Conservation (phyloP, 2,888 invertebrate species). For the Hirtodrosophila histrioides region DNA sequence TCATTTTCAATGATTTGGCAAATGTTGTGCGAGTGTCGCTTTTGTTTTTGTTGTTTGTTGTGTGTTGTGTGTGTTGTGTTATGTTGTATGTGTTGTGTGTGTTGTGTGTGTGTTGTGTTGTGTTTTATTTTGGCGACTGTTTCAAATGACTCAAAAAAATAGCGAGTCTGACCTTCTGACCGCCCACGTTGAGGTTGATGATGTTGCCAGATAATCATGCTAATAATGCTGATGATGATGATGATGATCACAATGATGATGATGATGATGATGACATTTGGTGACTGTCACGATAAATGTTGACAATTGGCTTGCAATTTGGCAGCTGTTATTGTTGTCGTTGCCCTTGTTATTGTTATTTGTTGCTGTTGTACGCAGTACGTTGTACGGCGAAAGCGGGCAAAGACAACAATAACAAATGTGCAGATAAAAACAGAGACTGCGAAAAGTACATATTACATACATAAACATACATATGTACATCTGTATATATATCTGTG, state of each 20-base stretch:
- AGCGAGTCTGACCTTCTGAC: constrained; percentile 56
- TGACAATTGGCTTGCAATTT: constrained; percentile 62
- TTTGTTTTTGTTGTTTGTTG: constrained; percentile 18
- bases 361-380: constrained; percentile 22
- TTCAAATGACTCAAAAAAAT: constrained; percentile 31
- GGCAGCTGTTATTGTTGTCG: constrained; percentile 57
- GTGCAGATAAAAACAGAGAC: constrained; percentile 67
- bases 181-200: constrained; percentile 49
- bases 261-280: constrained; percentile 36
- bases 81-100: constrained; percentile 2
- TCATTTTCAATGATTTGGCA: constrained; percentile 34
- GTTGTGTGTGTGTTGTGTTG: constrained; percentile 7
- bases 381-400: constrained; percentile 45
- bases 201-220: constrained; percentile 37
- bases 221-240: constrained; percentile 18
- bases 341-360: constrained; percentile 49
- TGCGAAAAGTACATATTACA: constrained; percentile 26
- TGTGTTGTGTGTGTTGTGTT: constrained; percentile 5
- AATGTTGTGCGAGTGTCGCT: constrained; percentile 28
- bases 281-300: constrained; percentile 53
- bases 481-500: background rate
- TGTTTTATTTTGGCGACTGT: constrained; percentile 18
- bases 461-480: background rate
- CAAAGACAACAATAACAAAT: constrained; percentile 52
- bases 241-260: constrained; percentile 14